Conservation (phyloP, 1,140 invertebrate species). For the Drosophila kikkawai region DNA sequence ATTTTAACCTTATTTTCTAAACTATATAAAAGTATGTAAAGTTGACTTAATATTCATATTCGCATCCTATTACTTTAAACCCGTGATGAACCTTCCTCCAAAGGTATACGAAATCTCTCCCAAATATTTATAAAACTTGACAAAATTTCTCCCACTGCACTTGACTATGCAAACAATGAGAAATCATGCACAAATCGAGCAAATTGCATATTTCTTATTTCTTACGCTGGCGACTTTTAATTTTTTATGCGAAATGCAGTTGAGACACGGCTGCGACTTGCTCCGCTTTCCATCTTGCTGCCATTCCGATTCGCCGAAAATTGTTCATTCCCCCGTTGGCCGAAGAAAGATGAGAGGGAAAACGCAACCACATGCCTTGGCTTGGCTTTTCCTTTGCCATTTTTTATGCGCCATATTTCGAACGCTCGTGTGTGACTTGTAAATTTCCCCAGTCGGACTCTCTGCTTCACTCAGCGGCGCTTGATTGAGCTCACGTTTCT, state of each 20-base stretch:
- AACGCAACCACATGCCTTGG: slow-evolving; percentile 30
- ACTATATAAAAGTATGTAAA: too few relatives aligned
- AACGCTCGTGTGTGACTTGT: slow-evolving; percentile 68
- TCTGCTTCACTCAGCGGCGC: slow-evolving; percentile 57
- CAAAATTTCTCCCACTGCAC: slow-evolving; percentile 24
- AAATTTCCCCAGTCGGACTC: slow-evolving; percentile 75
- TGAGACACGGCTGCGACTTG: slow-evolving; percentile 29
- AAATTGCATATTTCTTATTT: slow-evolving; percentile 76
- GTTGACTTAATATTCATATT: neutral
- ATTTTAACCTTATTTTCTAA: too few relatives aligned
- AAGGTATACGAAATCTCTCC: too few relatives aligned
- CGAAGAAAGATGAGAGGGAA: slow-evolving; percentile 34
- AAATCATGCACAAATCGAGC: slow-evolving; percentile 74
- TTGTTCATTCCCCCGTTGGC: slow-evolving; percentile 34
- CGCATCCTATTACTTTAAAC: neutral
- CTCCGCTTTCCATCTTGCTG: slow-evolving; percentile 26
- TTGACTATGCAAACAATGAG: slow-evolving; percentile 30
- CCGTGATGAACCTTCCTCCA: neutral
- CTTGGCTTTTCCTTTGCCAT: slow-evolving; percentile 23
- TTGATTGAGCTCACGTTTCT: slow-evolving; percentile 78
- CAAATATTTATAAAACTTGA: neutral
- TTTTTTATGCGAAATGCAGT: slow-evolving; percentile 72
- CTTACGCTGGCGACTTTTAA: slow-evolving; percentile 67
- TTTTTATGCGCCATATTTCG: slow-evolving; percentile 43
- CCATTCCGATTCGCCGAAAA: slow-evolving; percentile 48